A percentile compares a stretch with the other conserved stretches of the same genome.
Conservation (phyloP, 2,888 invertebrate species). For the Mythimna albipuncta region DNA sequence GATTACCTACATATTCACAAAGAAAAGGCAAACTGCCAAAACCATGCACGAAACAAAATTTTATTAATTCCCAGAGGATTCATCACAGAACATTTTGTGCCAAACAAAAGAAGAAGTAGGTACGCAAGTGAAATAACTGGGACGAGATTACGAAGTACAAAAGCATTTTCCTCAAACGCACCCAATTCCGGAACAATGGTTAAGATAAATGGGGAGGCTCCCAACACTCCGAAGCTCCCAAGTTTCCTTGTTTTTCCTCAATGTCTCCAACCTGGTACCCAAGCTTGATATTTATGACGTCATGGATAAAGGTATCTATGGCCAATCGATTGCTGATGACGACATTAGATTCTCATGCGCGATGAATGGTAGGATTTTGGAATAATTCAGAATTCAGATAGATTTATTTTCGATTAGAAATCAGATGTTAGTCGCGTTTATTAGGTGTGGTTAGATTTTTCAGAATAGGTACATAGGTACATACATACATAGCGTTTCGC, state of each 20-base stretch:
- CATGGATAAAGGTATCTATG: slow-evolving; percentile 63
- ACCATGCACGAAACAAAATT: slow-evolving; percentile 20
- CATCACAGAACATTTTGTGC: slow-evolving; percentile 54
- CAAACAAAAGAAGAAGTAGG: slow-evolving; percentile 59
- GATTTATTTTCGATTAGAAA: slow-evolving; percentile 1
- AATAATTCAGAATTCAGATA: not conserved
- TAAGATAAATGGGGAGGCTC: slow-evolving; percentile 75
- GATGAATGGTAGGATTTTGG: slow-evolving; percentile 35
- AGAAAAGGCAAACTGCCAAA: not conserved
- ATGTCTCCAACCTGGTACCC: slow-evolving; percentile 70
- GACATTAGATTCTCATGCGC: slow-evolving; percentile 57
- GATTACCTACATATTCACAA: not conserved
- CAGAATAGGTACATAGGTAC: not conserved
- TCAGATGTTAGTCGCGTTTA: slow-evolving; percentile 12
- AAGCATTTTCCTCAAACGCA: slow-evolving; percentile 67
- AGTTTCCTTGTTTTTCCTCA: slow-evolving; percentile 70
- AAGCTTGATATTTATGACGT: slow-evolving; percentile 65
- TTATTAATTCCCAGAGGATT: slow-evolving; percentile 41
- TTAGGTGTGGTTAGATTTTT: not conserved
- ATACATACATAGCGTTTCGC: too few species aligned
- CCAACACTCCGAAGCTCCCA: slow-evolving; percentile 50
- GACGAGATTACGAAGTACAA: slow-evolving; percentile 72
- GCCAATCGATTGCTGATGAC: slow-evolving; percentile 54
- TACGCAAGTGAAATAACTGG: slow-evolving; percentile 67
- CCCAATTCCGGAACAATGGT: slow-evolving; percentile 74